Evolutionary conservation across 2,113 vertebrate species (phyloP), one percentile per base, ranked within the genome.

Genomic region (Lichenostomus cassidix): DNA sequence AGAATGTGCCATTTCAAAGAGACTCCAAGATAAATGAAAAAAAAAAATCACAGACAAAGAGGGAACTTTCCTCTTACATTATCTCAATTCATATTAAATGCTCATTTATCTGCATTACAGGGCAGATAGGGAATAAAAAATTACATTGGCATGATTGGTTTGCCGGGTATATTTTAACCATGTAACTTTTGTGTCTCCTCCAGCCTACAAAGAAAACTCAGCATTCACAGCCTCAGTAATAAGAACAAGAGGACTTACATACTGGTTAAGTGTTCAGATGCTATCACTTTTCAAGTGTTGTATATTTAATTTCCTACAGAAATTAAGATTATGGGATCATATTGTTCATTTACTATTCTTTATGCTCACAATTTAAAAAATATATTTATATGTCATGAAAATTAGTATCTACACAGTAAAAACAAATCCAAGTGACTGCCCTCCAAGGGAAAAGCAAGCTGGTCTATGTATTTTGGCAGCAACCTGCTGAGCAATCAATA

Each of bases 401-500:
- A 90, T 69, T 3, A 88, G 41, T 68, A 87, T 62, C 33, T 62
- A 63, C 63, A 76, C 13, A 76, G 46, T 62, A 83, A 88, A 75
- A 91, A 25, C 70, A 85, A 94, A 86, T 44, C 50, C 78, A 87
- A 79, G 62, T 25, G 10, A 76, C 62, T 90, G 84, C 58, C 58
- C 74, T 90, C 58, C 6, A 5, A 90, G 67, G 52, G 27, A 93
- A 93, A 85, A 76, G 53, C 62, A 90, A 93, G 75, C 41, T 75
- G 62, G 44, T 79, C 10, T 28, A 41, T 50, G n/a, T 41, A 86
- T 85, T 90, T 83, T 86, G 79, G 88, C 92, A 95, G 75, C 53
- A 93, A 90, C 55, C 67, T 92, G 67, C 79, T 86, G 79, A 78
- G 85, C 67, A 95, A 94, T 88, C 92, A 85, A 83, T 90, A 79